Base-by-base conservation (phyloP, 2,888 invertebrate species). In the Philereme transversata region DNA sequence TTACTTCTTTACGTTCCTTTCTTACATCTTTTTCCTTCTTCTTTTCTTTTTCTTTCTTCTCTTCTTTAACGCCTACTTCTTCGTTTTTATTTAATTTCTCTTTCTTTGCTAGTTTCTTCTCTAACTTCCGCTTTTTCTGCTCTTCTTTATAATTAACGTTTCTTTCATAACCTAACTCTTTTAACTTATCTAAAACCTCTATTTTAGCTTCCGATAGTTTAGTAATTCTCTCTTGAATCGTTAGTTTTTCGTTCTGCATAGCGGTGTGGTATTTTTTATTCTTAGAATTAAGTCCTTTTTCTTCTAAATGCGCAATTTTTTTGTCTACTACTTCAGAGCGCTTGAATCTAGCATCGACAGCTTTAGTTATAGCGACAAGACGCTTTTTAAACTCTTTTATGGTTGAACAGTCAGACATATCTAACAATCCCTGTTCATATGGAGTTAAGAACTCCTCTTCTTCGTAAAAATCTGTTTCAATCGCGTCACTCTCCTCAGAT, bases 221-320 rank as follows among this genome's bases (percentile, higher is more conserved):
- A 5, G 76, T 67, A 0, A 82, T 65, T 38, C 86, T 68, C 44
- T 86, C 78, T 65, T 87, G 67, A 8, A 84, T 64, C 0, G 81
- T 57, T 4, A 84, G 41, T 70, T 82, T 87, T 44, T 90, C 88
- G 4, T 72, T 65, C 8, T 86, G 84, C 87, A 91, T 87, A 0
- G 88, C 86, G 4, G 86, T 86, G 64, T 89, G 89, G 51, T 70
- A 83, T 51, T 81, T 81, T 56, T 91, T 90, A 38, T 87, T 91
- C 47, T 74, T 76, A 0, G 80, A 66, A 7, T 72, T 76, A 0
- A 92, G 65, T 0, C 88, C 87, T 66, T 70, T 81, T 0, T 83
- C 77, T 69, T 93, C 93, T 63, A 93, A 73, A 0, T 62, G 75
- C 2, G 69, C 10, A 60, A 90, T 80, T 73, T 89, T 88, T 45